Evolutionary conservation across 2,888 invertebrate species (phyloP).

Genomic region (Drosophila paramelanica): DNA sequence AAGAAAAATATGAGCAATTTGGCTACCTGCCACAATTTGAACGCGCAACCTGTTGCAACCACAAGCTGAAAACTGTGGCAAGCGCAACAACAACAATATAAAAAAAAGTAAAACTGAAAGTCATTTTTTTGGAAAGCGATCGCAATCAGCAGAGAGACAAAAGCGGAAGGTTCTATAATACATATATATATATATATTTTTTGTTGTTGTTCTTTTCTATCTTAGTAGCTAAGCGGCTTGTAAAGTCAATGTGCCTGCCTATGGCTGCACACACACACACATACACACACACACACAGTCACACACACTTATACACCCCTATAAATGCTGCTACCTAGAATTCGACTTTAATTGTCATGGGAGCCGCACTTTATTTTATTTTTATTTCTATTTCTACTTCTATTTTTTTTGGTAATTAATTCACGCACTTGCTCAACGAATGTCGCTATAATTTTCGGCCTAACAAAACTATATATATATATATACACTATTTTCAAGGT

Average conservation of each 20-base stretch:
- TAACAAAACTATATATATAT: conserved; percentile 12
- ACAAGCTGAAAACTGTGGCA: conserved; percentile 37
- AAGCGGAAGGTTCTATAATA: conserved; percentile 21
- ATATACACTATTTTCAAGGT: conserved; percentile 70
- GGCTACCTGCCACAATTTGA: conserved; percentile 24
- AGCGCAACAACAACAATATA: background rate
- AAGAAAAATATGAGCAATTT: conserved; percentile 22
- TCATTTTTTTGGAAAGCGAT: conserved; percentile 58
- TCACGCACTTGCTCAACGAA: conserved; percentile 73
- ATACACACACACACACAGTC: conserved; percentile 6
- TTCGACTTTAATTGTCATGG: conserved; percentile 60
- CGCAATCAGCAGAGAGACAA: conserved; percentile 43
- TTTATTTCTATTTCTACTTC: conserved; percentile 22
- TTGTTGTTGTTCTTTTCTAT: conserved; percentile 2
- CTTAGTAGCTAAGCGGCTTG: conserved; percentile 52
- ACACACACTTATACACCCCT: background rate
- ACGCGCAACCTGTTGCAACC: conserved; percentile 55
- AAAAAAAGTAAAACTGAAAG: conserved; percentile 58
- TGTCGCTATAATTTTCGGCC: conserved; percentile 69
- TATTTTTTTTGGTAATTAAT: conserved; percentile 64
- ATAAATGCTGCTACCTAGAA: conserved; percentile 26
- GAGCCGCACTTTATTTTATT: conserved; percentile 59
- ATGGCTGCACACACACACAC: no score
- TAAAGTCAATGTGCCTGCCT: conserved; percentile 54
- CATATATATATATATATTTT: background rate